A percentile compares a stretch with the other conserved stretches of the same genome.
These are phyloP conservation scores for Craniophora ligustri DNA, from an alignment of 2,888 invertebrate species.

Conservation along the genomic window DNA sequence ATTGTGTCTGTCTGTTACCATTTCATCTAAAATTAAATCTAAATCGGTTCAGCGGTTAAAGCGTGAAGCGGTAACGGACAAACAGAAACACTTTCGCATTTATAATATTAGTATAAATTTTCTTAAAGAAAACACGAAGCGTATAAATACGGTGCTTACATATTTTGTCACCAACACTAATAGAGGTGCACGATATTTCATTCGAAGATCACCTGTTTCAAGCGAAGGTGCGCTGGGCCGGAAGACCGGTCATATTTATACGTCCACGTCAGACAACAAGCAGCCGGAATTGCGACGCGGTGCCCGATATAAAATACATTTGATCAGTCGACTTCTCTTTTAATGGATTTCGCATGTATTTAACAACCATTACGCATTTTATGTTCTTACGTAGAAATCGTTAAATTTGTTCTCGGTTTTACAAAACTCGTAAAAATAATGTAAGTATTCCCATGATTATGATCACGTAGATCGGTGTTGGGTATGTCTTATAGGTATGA, in stretches of 20 bases:
- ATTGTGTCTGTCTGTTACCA: no score
- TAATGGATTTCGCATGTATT: slow-evolving; percentile 56
- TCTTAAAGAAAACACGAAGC: not conserved
- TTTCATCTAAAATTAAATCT: no score
- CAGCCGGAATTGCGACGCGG: slow-evolving; percentile 56
- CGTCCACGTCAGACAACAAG: slow-evolving; percentile 61
- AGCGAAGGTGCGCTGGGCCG: slow-evolving; percentile 52
- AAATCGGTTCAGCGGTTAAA: no score
- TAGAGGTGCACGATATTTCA: slow-evolving; percentile 20
- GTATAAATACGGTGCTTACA: not conserved
- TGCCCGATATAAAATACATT: slow-evolving; percentile 49
- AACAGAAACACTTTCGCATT: no score
- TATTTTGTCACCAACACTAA: not conserved
- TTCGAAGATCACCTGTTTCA: slow-evolving; percentile 20
- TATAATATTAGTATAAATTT: no score
- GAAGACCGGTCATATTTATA: slow-evolving; percentile 58
- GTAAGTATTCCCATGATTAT: slow-evolving; percentile 46
- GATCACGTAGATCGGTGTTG: slow-evolving; percentile 37
- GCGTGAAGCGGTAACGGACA: no score
- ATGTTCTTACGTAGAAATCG: slow-evolving; percentile 43
- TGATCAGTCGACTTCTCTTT: slow-evolving; percentile 36
- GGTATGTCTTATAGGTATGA: no score
- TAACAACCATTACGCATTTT: slow-evolving; percentile 42
- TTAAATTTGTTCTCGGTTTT: slow-evolving; percentile 45
- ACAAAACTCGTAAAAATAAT: slow-evolving; percentile 45